phyloP scores from a whole-genome alignment of 2,888 invertebrate species.

The Epinotia demarniana region DNA sequence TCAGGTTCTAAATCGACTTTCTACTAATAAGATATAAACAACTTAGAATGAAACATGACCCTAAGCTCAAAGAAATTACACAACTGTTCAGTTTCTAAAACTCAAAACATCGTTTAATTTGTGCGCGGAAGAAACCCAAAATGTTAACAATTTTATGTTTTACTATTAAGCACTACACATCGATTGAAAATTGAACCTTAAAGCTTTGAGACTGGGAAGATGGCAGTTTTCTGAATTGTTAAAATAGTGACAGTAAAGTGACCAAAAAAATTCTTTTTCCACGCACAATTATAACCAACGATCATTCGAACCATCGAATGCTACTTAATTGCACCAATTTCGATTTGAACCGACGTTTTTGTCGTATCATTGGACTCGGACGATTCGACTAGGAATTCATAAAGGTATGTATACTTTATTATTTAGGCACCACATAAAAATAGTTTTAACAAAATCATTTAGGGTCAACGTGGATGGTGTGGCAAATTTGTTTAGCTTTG shows the following conservation, averaged over 20 bases:
- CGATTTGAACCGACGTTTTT: slow-evolving; percentile 57
- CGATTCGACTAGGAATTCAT: slow-evolving; percentile 46
- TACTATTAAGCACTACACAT: background rate
- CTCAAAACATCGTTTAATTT: slow-evolving; percentile 43
- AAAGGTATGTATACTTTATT: slow-evolving; percentile 16
- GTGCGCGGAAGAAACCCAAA: slow-evolving; percentile 35
- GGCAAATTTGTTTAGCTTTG: slow-evolving; percentile 22
- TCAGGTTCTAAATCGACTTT: slow-evolving; percentile 60
- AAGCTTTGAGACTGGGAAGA: background rate
- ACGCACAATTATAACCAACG: slow-evolving; percentile 63
- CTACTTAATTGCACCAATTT: slow-evolving; percentile 69
- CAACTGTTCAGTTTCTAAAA: slow-evolving; percentile 63
- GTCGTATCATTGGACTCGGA: slow-evolving; percentile 51
- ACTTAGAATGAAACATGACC: slow-evolving; percentile 60
- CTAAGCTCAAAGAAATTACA: slow-evolving; percentile 56
- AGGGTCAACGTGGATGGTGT: slow-evolving; percentile 10
- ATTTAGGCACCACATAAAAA: slow-evolving; percentile 17
- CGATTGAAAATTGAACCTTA: slow-evolving; percentile 17
- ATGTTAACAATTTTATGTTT: slow-evolving; percentile 17
- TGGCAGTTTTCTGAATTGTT: background rate
- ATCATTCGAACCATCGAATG: slow-evolving; percentile 60
- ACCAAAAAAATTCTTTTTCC: slow-evolving; percentile 62
- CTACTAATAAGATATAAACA: slow-evolving; percentile 61
- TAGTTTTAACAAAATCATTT: slow-evolving; percentile 19
- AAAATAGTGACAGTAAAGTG: slow-evolving; percentile 41